These are phyloP conservation scores for Drepana arcuata DNA, from an alignment of 1,140 invertebrate genomes.

Conservation along the genomic window DNA sequence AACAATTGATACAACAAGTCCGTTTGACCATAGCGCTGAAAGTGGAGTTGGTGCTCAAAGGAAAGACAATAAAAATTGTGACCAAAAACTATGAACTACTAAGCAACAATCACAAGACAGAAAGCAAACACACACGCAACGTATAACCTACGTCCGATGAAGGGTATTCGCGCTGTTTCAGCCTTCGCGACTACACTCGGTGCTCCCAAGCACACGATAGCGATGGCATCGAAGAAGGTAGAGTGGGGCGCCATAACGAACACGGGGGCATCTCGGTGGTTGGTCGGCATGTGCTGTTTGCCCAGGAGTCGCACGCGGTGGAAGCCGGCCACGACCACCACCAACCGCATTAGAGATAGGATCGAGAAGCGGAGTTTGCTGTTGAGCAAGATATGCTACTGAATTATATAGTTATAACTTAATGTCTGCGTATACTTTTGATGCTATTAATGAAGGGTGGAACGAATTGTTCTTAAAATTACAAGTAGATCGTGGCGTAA, in stretches of 20 bases:
- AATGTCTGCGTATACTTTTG: too few species aligned
- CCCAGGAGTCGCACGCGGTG: slow-evolving; percentile 65
- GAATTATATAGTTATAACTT: too few species aligned
- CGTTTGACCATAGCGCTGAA: too few species aligned
- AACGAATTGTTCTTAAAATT: too few species aligned
- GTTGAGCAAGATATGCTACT: too few species aligned
- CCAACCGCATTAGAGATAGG: slow-evolving; percentile 75
- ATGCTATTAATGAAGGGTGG: too few species aligned
- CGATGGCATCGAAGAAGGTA: slow-evolving; percentile 90
- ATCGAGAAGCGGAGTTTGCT: slow-evolving; percentile 76
- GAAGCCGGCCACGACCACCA: slow-evolving; percentile 88
- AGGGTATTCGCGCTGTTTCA: slow-evolving; percentile 82
- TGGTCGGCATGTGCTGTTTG: slow-evolving; percentile 26
- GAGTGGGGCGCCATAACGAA: slow-evolving; percentile 93
- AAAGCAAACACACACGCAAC: slow-evolving; percentile 3
- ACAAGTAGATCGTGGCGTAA: too few species aligned
- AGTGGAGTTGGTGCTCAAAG: too few species aligned
- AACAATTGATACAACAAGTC: too few species aligned
- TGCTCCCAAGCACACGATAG: slow-evolving; percentile 84
- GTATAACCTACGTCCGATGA: slow-evolving; percentile 89
- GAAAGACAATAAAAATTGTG: neutral
- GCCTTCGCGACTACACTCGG: slow-evolving; percentile 92
- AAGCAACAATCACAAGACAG: neutral
- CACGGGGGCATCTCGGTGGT: slow-evolving; percentile 82
- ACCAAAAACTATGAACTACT: neutral